A percentile compares a stretch with the other conserved stretches of the same genome.
phyloP scores from a whole-genome alignment of 2,797 vertebrate species.

The Anisognathus igniventris region DNA sequence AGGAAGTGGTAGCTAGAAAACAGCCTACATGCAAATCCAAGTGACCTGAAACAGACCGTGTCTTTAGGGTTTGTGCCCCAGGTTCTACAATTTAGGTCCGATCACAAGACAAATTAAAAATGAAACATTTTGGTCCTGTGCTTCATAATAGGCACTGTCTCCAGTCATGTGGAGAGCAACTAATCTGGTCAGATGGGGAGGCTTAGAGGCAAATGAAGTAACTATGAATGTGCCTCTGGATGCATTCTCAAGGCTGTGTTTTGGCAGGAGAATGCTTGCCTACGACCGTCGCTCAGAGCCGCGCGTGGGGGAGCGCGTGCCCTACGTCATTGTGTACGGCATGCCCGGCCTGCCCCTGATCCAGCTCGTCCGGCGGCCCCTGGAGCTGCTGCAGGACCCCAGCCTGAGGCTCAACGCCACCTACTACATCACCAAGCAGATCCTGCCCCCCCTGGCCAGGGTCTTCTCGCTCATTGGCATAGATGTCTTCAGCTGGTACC shows the following conservation, averaged over 20 bases:
- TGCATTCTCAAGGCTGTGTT: background rate
- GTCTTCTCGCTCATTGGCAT: constrained; percentile 94
- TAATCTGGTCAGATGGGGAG: background rate
- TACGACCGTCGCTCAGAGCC: constrained; percentile 92
- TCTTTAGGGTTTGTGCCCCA: background rate
- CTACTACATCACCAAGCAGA: constrained; percentile 97
- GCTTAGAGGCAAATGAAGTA: background rate
- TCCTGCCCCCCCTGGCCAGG: constrained; percentile 89
- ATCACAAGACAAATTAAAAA: background rate
- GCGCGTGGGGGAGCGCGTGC: constrained; percentile 90
- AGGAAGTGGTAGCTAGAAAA: background rate
- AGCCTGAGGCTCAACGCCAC: constrained; percentile 86
- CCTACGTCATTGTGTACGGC: constrained; percentile 92
- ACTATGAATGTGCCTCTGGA: background rate
- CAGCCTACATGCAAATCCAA: background rate
- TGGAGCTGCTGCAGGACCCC: constrained; percentile 89
- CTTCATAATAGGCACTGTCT: background rate
- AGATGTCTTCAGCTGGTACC: constrained; percentile 94
- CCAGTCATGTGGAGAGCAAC: background rate
- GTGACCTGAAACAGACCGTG: background rate
- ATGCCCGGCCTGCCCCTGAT: constrained; percentile 90
- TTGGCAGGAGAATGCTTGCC: constrained; percentile 85
- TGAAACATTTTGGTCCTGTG: background rate
- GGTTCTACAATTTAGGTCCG: background rate
- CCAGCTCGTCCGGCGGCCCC: constrained; percentile 89